Base-by-base conservation (phyloP, 2,888 invertebrate genomes). In the Cephus pygmeus region DNA sequence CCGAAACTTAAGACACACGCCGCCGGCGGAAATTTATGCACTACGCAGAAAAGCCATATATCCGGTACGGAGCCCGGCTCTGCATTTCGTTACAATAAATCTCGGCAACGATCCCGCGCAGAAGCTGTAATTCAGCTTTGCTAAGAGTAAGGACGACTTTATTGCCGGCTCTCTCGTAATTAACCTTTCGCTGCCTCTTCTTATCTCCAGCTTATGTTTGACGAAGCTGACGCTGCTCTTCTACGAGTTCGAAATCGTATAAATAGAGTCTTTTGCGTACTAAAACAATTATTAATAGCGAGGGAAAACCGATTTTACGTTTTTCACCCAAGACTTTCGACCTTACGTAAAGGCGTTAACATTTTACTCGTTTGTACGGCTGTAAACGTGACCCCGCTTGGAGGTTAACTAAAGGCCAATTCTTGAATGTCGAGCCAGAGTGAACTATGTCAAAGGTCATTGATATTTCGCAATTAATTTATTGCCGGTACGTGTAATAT, bases 61-160 rank as follows among this genome's bases (percentile, higher is more conserved):
- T 34, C 33, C 31, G 71, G 33, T 23, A 34, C 31, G 33, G 3
- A 31, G 31, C 12, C 31, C 71, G 71, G 31, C 76, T 79, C 69
- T 75, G 77, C 81, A 80, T 81, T 79, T 81, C 83, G 85, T 79
- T 79, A 82, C 82, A 80, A 85, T 85, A 82, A 85, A 84, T 85
- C 83, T 80, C 75, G n/a, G 73, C 77, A 75, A 73, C 75, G 71
- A 34, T 56, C 78, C 69, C 76, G 76, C 77, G 73, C 30, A 74
- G 77, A 79, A 76, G 79, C 77, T 74, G 80, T 81, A 81, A 81
- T 79, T 82, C 77, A 81, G 76, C 76, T 73, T 69, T 36, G 75
- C 77, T 69, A 68, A 34, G 73, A 75, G 73, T 69, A 69, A 77
- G 71, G 40, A 69, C 82, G 84, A 79, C 80, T 80, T 79, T 73